These are phyloP conservation scores for Patella caerulea DNA, from an alignment of 2,888 invertebrate species.

Conservation along the genomic window DNA sequence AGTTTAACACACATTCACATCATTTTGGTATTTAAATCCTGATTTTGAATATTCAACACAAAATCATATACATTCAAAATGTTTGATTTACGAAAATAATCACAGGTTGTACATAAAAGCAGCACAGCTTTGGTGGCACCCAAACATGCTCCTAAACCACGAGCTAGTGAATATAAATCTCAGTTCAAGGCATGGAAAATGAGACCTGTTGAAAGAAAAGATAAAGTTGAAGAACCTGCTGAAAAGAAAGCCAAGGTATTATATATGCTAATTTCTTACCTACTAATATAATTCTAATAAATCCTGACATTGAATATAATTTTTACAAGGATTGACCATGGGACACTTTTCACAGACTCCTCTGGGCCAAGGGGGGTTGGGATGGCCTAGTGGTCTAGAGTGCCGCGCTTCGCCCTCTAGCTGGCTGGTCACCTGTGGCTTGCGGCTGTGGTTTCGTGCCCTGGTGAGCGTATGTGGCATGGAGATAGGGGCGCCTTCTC, in stretches of 20 bases:
- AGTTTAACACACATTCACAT: no score
- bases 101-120: slow-evolving; percentile 65
- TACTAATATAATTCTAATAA: not conserved
- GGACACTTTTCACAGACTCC: no score
- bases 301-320: slow-evolving; percentile 7
- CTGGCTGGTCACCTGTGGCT: no score
- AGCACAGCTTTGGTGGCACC: slow-evolving; percentile 56
- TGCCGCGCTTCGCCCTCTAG: no score
- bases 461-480: no score
- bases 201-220: slow-evolving; percentile 36
- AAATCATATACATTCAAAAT: no score
- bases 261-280: not conserved
- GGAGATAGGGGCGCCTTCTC: no score
- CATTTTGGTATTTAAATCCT: no score
- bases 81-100: not conserved
- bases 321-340: not conserved
- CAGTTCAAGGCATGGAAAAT: slow-evolving; percentile 56
- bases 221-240: slow-evolving; percentile 26
- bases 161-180: slow-evolving; percentile 59
- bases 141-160: slow-evolving; percentile 49
- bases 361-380: no score
- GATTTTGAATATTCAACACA: no score
- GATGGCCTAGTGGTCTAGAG: no score
- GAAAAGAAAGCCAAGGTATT: slow-evolving; percentile 25
- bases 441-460: no score